Conservation (phyloP, 2,888 invertebrate genomes). For the Herminia tarsipennalis region DNA sequence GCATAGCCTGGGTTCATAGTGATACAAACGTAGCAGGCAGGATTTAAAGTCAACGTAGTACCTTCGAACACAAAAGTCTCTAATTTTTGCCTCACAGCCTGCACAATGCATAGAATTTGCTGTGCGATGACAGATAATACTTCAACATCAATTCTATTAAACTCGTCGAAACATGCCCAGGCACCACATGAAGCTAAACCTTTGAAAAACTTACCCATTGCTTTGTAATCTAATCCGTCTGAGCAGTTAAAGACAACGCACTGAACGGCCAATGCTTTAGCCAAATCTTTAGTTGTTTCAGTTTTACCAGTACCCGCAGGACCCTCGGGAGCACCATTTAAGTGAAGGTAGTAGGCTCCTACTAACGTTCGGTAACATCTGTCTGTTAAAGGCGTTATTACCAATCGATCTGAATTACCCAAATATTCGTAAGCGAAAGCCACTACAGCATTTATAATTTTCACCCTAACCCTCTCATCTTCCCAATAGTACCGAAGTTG, state of each 20-base stretch:
- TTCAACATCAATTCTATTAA: slow-evolving; percentile 93
- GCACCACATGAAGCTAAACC: slow-evolving; percentile 93
- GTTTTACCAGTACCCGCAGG: slow-evolving; percentile 96
- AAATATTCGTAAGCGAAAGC: slow-evolving; percentile 94
- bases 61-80: slow-evolving; percentile 92
- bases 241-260: slow-evolving; percentile 96
- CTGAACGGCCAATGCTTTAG: slow-evolving; percentile 96
- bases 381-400: slow-evolving; percentile 91
- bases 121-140: slow-evolving; percentile 95
- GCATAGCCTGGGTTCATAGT: slow-evolving; percentile 94
- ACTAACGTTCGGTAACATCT: slow-evolving; percentile 94
- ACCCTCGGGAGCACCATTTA: slow-evolving; percentile 94
- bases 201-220: slow-evolving; percentile 95
- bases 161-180: slow-evolving; percentile 96
- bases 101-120: slow-evolving; percentile 92
- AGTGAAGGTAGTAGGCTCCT: slow-evolving; percentile 92
- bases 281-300: slow-evolving; percentile 96
- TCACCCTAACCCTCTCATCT: slow-evolving; percentile 87
- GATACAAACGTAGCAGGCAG: slow-evolving; percentile 92
- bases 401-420: slow-evolving; percentile 91
- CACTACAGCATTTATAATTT: slow-evolving; percentile 92
- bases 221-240: slow-evolving; percentile 93
- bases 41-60: slow-evolving; percentile 89
- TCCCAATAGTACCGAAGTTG: slow-evolving; percentile 94
- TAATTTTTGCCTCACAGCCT: slow-evolving; percentile 89